phyloP scores from a whole-genome alignment of 1,140 invertebrate genomes.

The Planococcus citri region DNA sequence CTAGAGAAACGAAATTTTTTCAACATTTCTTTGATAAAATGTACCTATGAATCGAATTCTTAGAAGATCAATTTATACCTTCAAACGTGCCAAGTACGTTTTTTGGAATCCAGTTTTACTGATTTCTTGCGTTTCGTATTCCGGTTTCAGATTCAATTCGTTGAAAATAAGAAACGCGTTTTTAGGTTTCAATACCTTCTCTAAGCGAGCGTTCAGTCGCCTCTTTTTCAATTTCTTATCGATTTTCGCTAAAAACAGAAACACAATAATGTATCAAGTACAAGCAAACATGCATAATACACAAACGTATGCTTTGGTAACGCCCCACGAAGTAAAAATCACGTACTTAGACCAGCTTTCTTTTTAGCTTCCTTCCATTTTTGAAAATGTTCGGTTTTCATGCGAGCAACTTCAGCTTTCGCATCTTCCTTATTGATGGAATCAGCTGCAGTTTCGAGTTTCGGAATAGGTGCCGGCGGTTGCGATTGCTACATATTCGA shows the following conservation, averaged over 20 bases:
- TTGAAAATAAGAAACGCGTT: slow-evolving; percentile 13
- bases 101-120: background rate
- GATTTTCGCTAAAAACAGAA: background rate
- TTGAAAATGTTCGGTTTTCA: background rate
- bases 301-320: background rate
- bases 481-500: background rate
- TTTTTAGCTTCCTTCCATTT: background rate
- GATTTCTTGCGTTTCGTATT: slow-evolving; percentile 13
- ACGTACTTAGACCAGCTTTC: background rate
- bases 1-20: background rate
- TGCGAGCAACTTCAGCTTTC: background rate
- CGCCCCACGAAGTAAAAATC: background rate
- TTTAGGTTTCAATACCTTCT: slow-evolving; percentile 13
- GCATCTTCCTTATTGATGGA: background rate
- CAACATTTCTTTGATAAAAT: too few species aligned
- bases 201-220: background rate
- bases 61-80: too few species aligned
- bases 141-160: slow-evolving; percentile 13
- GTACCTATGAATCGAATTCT: too few species aligned
- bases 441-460: background rate
- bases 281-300: background rate
- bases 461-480: background rate
- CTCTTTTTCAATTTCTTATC: slow-evolving; percentile 11
- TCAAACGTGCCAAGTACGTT: background rate
- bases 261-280: background rate